Base-by-base conservation (phyloP, 2,888 invertebrate species). In the Parnassius apollo region DNA sequence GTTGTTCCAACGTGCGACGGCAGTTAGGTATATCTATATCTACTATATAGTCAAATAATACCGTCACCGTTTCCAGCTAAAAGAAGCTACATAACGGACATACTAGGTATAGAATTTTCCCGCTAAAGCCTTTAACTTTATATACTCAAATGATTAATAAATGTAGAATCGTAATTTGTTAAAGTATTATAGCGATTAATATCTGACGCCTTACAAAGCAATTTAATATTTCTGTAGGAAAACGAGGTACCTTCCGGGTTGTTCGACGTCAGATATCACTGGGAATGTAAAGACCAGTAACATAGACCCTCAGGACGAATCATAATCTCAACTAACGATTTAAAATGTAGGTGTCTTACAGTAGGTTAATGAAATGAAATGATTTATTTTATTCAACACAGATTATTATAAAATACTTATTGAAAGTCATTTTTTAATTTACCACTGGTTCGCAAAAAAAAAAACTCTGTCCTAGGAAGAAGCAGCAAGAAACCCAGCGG, bases 211-310 rank as follows among this genome's bases (percentile, higher is more conserved):
- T 8, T 49, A 13, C 13, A 49, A 13, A 49, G 9, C 11, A 9
- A 7, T 9, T 9, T 13, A 8, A 49, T 13, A 12, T 11, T 13
- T 13, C 13, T 49, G 13, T n/a, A 13, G 13, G 49, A 49, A 49
- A 49, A n/a, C 49, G 49, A 12, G 49, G 49, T 49, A 49, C 9
- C 49, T 49, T 49, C 49, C 49, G 49, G 49, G 18, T 49, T 49
- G 13, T 46, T 46, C 46, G 46, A 46, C 7, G 7, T n/a, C 2
- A 12, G 46, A 12, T 46, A 11, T 46, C 46, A n/a, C 9, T 49
- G 35, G 35, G 35, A 35, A 35, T 35, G 35, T 35, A 35, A 35
- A 35, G 35, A 3, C 4, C 35, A 35, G 7, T 12, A 13, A 49
- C 13, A 13, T n/a, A n/a, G 46, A 13, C 49, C 9, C 49, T 13